These are phyloP conservation scores for Acromyrmex charruanus DNA, from an alignment of 1,140 invertebrate species.

Conservation along the genomic window DNA sequence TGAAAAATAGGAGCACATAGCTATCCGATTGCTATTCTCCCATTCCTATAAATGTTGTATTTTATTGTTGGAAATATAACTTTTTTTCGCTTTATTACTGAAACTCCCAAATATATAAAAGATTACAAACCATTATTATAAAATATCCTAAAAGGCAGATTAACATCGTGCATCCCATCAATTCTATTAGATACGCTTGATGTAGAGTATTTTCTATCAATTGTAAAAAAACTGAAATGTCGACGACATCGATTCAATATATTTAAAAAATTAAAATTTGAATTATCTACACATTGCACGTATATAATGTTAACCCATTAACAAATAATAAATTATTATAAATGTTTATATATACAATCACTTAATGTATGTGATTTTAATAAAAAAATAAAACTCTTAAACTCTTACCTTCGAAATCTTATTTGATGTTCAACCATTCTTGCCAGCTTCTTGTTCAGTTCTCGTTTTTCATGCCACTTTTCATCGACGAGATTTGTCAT, in stretches of 20 bases:
- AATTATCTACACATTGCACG: neutral
- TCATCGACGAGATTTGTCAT: conserved; percentile 35
- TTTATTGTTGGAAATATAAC: neutral
- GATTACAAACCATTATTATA: conserved; percentile 73
- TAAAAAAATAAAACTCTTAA: neutral
- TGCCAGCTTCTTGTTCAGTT: neutral
- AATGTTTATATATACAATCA: neutral
- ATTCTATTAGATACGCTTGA: conserved; percentile 77
- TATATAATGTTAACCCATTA: neutral
- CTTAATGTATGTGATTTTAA: neutral
- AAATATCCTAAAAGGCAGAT: conserved; percentile 78
- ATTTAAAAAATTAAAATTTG: neutral
- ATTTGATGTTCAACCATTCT: conserved; percentile 47
- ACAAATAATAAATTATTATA: neutral
- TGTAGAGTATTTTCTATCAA: conserved; percentile 74
- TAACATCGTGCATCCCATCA: conserved; percentile 77
- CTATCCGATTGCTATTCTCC: conserved; percentile 60
- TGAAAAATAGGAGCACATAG: conserved; percentile 66
- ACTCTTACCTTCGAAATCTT: conserved; percentile 44
- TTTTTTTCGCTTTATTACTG: neutral
- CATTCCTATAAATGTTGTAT: conserved; percentile 67
- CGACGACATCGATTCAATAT: neutral
- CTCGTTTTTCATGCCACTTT: neutral
- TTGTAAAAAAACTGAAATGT: conserved; percentile 70
- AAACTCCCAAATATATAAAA: neutral